phyloP scores from a whole-genome alignment of 2,797 vertebrate species.

The Tauraco hartlaubi region DNA sequence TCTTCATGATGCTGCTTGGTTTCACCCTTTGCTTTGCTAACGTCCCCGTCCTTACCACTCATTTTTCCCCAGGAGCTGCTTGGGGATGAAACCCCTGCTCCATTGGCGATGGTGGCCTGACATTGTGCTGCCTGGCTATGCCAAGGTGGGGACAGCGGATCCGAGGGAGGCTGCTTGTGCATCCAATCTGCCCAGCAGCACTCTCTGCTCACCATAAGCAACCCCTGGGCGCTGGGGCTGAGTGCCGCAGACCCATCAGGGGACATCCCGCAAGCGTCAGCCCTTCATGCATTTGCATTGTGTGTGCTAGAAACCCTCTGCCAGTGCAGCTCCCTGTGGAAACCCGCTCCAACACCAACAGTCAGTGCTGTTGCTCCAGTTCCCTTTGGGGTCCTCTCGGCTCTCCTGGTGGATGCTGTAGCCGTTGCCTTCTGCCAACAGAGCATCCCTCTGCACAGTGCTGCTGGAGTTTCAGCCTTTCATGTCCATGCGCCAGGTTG shows the following conservation, averaged over 20 bases:
- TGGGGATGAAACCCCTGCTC: neutral
- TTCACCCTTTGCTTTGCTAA: neutral
- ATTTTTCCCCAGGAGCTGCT: neutral
- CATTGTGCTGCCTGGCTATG: neutral
- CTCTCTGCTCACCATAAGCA: neutral
- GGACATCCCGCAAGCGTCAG: neutral
- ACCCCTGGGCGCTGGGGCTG: neutral
- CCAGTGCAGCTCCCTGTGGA: neutral
- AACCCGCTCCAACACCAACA: neutral
- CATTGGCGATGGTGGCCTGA: accelerated
- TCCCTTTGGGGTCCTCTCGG: neutral
- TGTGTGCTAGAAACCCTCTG: neutral
- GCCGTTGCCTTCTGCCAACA: accelerated
- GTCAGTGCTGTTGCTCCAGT: neutral
- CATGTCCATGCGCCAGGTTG: accelerated
- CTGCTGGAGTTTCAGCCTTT: neutral
- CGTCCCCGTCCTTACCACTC: accelerated
- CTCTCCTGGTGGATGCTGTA: neutral
- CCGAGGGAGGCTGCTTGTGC: neutral
- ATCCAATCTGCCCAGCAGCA: neutral
- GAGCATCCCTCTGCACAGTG: accelerated
- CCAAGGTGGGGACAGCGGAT: neutral
- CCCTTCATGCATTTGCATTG: accelerated
- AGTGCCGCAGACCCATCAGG: accelerated
- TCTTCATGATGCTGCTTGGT: neutral